Evolutionary conservation across 1,140 invertebrate genomes (phyloP).

Genomic region (Drosophila setifemur): DNA sequence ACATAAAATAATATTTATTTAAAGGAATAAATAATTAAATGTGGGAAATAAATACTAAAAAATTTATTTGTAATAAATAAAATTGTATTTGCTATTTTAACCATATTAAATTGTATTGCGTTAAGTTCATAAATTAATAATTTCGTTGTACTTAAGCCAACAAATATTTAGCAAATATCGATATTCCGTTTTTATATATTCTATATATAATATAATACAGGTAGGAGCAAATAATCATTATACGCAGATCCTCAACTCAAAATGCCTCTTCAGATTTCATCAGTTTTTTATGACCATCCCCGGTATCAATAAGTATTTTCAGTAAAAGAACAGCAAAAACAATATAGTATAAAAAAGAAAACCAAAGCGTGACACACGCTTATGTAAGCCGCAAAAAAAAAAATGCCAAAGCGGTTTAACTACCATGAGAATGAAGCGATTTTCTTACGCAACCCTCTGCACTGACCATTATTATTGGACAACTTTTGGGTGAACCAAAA

Average conservation of each 20-base stretch:
- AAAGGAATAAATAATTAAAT: no score
- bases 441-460: constrained; percentile 42
- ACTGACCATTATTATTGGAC: constrained; percentile 15
- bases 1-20: no score
- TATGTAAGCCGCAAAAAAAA: constrained; percentile 37
- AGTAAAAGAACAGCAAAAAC: no score
- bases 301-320: constrained; percentile 32
- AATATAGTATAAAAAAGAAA: constrained; percentile 16
- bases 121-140: no score
- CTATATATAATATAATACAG: background rate
- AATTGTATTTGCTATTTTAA: no score
- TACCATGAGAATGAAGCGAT: background rate
- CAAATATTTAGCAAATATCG: background rate
- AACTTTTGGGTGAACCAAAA: background rate
- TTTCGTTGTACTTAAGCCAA: no score
- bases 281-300: constrained; percentile 14
- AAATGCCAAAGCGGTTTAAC: background rate
- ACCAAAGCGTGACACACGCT: constrained; percentile 30
- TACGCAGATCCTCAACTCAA: constrained; percentile 57
- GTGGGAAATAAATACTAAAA: no score
- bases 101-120: no score
- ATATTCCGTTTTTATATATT: background rate
- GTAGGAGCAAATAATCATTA: constrained; percentile 63
- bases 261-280: constrained; percentile 40
- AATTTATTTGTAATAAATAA: no score